Percentiles rank a stretch among this genome's conserved stretches.
These are phyloP conservation scores for Drosophila suzukii DNA, from an alignment of 1,140 invertebrate species.

Conservation along the genomic window DNA sequence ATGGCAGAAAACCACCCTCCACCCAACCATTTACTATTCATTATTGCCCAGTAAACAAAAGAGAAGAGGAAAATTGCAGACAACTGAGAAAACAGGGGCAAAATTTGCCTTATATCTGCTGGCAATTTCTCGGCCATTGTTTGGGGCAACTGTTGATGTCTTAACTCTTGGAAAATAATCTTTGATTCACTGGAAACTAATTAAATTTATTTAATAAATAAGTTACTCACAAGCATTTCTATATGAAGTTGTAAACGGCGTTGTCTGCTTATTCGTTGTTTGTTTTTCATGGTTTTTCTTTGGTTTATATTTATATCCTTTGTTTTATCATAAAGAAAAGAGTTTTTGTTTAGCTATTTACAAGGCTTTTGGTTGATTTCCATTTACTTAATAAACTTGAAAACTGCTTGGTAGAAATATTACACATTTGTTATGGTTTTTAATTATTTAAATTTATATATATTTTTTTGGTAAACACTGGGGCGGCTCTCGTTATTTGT, in stretches of 20 bases:
- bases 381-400: slow-evolving; percentile 30
- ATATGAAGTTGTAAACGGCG: slow-evolving; percentile 64
- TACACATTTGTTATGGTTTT: neutral
- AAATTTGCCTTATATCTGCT: slow-evolving; percentile 16
- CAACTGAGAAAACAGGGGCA: neutral
- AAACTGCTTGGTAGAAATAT: slow-evolving; percentile 22
- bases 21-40: slow-evolving; percentile 24
- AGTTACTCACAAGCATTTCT: slow-evolving; percentile 58
- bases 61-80: slow-evolving; percentile 1
- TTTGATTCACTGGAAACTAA: neutral
- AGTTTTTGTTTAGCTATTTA: slow-evolving; percentile 40
- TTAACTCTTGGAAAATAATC: neutral
- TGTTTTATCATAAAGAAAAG: slow-evolving; percentile 45
- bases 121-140: slow-evolving; percentile 56
- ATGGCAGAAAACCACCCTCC: slow-evolving; percentile 9
- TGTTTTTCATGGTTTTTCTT: slow-evolving; percentile 21
- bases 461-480: slow-evolving; percentile 10
- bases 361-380: slow-evolving; percentile 44
- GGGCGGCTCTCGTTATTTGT: slow-evolving; percentile 17
- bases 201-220: neutral
- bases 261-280: slow-evolving; percentile 80
- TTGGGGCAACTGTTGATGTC: slow-evolving; percentile 13
- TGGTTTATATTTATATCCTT: slow-evolving; percentile 12
- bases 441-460: slow-evolving; percentile 5
- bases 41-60: slow-evolving; percentile 59